Percentiles rank a stretch among this genome's conserved stretches.
These are phyloP conservation scores for Hirtodrosophila cameraria DNA, from an alignment of 2,888 invertebrate species.

Conservation along the genomic window DNA sequence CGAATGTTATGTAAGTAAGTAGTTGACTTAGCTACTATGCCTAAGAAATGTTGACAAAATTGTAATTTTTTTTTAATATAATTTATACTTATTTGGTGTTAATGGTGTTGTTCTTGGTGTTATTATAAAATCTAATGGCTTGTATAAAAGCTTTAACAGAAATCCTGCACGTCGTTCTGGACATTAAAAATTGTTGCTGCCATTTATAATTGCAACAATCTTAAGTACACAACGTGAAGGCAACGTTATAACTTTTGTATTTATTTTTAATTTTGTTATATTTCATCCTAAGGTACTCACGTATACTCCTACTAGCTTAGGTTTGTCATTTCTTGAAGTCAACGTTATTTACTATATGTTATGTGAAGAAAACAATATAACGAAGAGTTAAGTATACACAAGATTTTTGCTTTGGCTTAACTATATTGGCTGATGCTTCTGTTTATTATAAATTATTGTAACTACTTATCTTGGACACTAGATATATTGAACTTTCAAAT, in stretches of 20 bases:
- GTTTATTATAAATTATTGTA: conserved; percentile 22
- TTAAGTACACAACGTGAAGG: conserved; percentile 54
- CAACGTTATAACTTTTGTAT: conserved; percentile 36
- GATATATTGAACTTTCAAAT: conserved; percentile 20
- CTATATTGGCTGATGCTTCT: conserved; percentile 23
- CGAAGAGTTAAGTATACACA: conserved; percentile 17
- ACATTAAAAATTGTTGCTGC: conserved; percentile 25
- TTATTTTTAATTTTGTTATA: conserved; percentile 22
- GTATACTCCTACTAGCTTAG: conserved; percentile 60
- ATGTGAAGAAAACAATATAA: conserved; percentile 13
- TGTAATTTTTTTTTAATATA: conserved; percentile 11
- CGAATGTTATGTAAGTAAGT: conserved; percentile 36
- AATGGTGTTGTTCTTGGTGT: conserved; percentile 24
- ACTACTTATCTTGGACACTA: conserved; percentile 54
- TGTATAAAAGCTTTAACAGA: conserved; percentile 53
- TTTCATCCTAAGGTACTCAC: conserved; percentile 73
- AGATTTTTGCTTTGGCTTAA: conserved; percentile 24
- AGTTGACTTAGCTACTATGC: conserved; percentile 30
- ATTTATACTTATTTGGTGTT: conserved; percentile 11
- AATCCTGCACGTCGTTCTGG: conserved; percentile 37
- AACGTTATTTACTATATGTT: conserved; percentile 16
- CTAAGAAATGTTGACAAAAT: conserved; percentile 50
- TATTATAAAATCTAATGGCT: conserved; percentile 40
- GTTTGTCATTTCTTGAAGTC: conserved; percentile 35
- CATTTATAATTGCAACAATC: conserved; percentile 29